Percentiles rank a stretch among this genome's conserved stretches.
Evolutionary conservation across 2,888 invertebrate species (phyloP).

Genomic region (Dendrolimus houi): DNA sequence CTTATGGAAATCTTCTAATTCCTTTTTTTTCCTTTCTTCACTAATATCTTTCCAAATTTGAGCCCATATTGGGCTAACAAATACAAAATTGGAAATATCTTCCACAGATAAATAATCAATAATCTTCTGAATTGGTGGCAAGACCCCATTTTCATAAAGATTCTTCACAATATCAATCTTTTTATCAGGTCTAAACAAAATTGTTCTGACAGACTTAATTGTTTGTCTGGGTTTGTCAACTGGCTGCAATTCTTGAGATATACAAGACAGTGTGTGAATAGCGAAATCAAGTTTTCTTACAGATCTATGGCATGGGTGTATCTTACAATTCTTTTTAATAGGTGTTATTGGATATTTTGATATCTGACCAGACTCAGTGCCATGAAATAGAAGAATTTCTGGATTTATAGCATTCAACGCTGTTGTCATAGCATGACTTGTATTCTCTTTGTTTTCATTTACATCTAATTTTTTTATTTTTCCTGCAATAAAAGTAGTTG

Average conservation of each 20-base stretch:
- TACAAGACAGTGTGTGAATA: constrained; percentile 56
- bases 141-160: constrained; percentile 36
- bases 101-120: constrained; percentile 49
- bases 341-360: constrained; percentile 57
- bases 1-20: constrained; percentile 36
- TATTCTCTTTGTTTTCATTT: constrained; percentile 41
- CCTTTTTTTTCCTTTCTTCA: constrained; percentile 35
- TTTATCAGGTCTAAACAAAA: constrained; percentile 46
- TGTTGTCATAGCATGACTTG: constrained; percentile 5
- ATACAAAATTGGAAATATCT: constrained; percentile 54
- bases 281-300: constrained; percentile 50
- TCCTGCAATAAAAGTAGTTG: constrained; percentile 58
- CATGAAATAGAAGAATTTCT: constrained; percentile 4
- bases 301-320: constrained; percentile 46
- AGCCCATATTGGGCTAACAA: constrained; percentile 54
- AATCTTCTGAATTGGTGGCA: constrained; percentile 51
- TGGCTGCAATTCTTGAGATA: constrained; percentile 38
- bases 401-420: constrained; percentile 2
- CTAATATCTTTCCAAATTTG: constrained; percentile 44
- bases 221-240: constrained; percentile 24
- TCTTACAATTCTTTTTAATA: constrained; percentile 51
- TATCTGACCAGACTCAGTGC: constrained; percentile 27
- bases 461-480: constrained; percentile 54
- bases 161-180: constrained; percentile 59
- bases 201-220: constrained; percentile 24